Conservation (phyloP, 2,113 vertebrate genomes). For the Panurus biarmicus region DNA sequence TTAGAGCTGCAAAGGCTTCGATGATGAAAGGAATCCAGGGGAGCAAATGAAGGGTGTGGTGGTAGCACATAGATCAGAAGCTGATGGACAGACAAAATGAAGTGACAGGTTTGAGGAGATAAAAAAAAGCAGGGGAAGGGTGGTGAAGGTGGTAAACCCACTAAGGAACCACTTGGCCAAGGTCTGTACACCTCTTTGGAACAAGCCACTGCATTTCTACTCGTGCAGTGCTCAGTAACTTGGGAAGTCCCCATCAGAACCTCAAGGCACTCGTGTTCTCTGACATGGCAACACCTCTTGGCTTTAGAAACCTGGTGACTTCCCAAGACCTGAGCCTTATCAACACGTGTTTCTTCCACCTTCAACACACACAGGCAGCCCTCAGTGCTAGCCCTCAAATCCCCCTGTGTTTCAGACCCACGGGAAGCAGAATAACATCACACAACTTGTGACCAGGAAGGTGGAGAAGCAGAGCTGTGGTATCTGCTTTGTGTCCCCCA, state of each 20-base stretch:
- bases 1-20: not conserved
- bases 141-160: not conserved
- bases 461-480: not conserved
- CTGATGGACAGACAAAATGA: not conserved
- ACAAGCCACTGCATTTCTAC: not conserved
- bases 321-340: not conserved
- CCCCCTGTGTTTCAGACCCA: not conserved
- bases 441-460: not conserved
- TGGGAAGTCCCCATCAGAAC: not conserved
- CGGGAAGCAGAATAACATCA: not conserved
- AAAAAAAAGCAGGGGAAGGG: not conserved
- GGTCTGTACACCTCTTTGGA: not conserved
- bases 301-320: not conserved
- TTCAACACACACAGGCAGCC: not conserved
- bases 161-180: not conserved
- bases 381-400: not conserved
- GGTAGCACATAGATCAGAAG: not conserved
- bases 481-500: not conserved
- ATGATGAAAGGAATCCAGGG: fast-evolving
- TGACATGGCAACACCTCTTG: not conserved
- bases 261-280: not conserved
- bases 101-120: not conserved
- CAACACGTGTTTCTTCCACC: not conserved
- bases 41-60: not conserved
- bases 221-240: not conserved